A percentile compares a stretch with the other conserved stretches of the same genome.
These are phyloP conservation scores for Iphiclides podalirius DNA, from an alignment of 2,888 invertebrate species.

Conservation along the genomic window DNA sequence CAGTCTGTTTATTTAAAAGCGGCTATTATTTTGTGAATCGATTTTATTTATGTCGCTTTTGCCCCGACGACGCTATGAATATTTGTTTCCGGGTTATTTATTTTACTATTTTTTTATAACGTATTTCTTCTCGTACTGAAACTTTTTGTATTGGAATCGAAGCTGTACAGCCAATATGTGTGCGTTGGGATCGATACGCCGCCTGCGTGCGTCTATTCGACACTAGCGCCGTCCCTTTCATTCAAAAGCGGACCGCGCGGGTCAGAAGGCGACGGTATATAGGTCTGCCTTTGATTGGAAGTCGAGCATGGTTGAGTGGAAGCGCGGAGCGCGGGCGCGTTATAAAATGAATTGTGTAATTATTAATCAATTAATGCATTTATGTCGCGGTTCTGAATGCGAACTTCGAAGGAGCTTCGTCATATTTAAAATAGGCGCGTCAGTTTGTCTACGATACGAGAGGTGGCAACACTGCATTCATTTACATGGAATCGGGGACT, in stretches of 20 bases:
- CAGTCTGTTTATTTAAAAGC: too few species aligned
- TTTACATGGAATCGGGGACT: slow-evolving; percentile 1
- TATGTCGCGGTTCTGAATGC: slow-evolving; percentile 63
- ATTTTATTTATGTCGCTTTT: not conserved
- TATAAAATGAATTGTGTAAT: slow-evolving; percentile 47
- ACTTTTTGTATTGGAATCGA: too few species aligned
- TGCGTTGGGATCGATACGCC: slow-evolving; percentile 44
- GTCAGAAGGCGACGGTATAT: slow-evolving; percentile 2
- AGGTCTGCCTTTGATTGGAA: slow-evolving; percentile 16
- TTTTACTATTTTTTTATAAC: too few species aligned
- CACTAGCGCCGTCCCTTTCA: slow-evolving; percentile 36
- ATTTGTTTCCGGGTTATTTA: not conserved
- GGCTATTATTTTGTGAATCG: slow-evolving; percentile 2
- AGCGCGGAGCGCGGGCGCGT: slow-evolving; percentile 25
- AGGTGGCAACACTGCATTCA: not conserved
- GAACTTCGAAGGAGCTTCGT: slow-evolving; percentile 26
- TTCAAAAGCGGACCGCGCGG: slow-evolving; percentile 4
- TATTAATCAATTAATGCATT: slow-evolving; percentile 62
- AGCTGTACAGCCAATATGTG: slow-evolving; percentile 65
- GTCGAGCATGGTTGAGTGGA: slow-evolving; percentile 29
- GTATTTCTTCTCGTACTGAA: too few species aligned
- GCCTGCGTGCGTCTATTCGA: slow-evolving; percentile 10
- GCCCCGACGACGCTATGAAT: not conserved
- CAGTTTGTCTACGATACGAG: not conserved
- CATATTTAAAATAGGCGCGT: not conserved